phyloP scores from a whole-genome alignment of 1,140 invertebrate species.

The Macrobrachium nipponense region DNA sequence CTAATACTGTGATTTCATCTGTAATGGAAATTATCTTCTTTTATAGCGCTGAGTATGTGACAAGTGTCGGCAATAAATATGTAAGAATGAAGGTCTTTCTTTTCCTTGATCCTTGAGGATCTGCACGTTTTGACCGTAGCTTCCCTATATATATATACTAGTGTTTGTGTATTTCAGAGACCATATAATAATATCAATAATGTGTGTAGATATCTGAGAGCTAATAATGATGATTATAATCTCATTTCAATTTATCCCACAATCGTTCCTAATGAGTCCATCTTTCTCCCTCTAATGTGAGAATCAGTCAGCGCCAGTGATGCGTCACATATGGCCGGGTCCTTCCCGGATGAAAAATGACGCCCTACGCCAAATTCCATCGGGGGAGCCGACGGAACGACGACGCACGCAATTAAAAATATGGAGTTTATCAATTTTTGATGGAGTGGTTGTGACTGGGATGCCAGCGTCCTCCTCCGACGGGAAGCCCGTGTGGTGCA shows the following conservation, averaged over 20 bases:
- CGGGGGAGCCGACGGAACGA: conserved; percentile 27
- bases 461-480: neutral
- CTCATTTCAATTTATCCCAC: neutral
- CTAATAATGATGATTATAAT: neutral
- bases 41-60: too few relatives aligned
- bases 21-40: too few relatives aligned
- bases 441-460: conserved; percentile 42
- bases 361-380: conserved; percentile 43
- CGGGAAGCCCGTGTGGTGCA: neutral
- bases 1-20: too few relatives aligned
- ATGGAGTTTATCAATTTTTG: conserved; percentile 55
- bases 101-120: too few relatives aligned
- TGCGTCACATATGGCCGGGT: conserved; percentile 38
- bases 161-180: too few relatives aligned
- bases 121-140: too few relatives aligned
- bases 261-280: neutral
- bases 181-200: neutral
- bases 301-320: neutral
- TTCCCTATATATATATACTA: too few relatives aligned
- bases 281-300: neutral
- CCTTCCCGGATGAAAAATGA: conserved; percentile 42
- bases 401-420: conserved; percentile 50
- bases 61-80: too few relatives aligned
- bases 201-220: too few relatives aligned
- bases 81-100: too few relatives aligned